Percentiles rank a stretch among this genome's conserved stretches.
Conservation (phyloP, 2,888 invertebrate species). For the Heliconius charithonia region DNA sequence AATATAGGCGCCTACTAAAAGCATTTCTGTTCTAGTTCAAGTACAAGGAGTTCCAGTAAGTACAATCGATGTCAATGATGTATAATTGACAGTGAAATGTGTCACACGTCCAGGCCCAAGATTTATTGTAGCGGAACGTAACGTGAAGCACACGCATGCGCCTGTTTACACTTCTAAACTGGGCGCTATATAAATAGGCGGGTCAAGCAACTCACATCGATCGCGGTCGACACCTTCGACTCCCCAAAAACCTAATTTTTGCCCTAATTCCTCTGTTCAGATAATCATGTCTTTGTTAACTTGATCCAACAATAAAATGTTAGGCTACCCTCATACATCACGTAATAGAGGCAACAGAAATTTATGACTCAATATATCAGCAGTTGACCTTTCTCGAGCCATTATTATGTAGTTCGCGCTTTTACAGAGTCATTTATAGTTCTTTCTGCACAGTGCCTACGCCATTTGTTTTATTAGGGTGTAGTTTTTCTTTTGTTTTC, state of each 20-base stretch:
- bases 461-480: constrained; percentile 56
- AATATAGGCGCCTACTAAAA: neutral
- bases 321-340: neutral
- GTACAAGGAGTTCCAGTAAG: constrained; percentile 36
- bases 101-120: constrained; percentile 47
- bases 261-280: neutral
- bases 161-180: constrained; percentile 63
- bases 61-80: constrained; percentile 47
- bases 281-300: constrained; percentile 7
- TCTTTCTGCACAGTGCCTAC: constrained; percentile 37
- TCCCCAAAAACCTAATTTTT: constrained; percentile 16
- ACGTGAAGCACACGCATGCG: constrained; percentile 58
- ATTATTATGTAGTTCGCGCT: constrained; percentile 60
- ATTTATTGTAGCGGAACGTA: constrained; percentile 55
- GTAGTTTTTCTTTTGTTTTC: constrained; percentile 20
- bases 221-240: constrained; percentile 47
- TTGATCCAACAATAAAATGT: constrained; percentile 13
- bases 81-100: constrained; percentile 45
- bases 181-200: constrained; percentile 72
- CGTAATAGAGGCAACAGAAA: constrained; percentile 37
- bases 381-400: constrained; percentile 57
- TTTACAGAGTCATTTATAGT: constrained; percentile 53
- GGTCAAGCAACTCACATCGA: constrained; percentile 70
- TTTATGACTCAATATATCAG: constrained; percentile 56
- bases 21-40: constrained; percentile 33